Conservation (phyloP, 2,888 invertebrate genomes). For the Apamea anceps region DNA sequence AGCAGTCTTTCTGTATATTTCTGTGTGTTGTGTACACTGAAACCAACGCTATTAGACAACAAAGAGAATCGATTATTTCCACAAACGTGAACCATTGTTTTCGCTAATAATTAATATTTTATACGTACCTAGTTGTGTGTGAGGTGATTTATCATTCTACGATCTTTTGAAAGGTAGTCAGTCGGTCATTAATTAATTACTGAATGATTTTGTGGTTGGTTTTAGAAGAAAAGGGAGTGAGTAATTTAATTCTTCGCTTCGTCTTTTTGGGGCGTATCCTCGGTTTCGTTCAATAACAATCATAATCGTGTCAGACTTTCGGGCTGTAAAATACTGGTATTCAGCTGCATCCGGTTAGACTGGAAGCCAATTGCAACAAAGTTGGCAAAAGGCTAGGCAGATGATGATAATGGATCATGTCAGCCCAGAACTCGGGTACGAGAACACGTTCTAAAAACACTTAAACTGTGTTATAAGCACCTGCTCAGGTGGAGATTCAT, state of each 20-base stretch:
- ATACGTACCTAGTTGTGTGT: constrained; percentile 26
- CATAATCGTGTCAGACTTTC: background rate
- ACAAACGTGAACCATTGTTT: constrained; percentile 70
- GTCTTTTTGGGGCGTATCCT: background rate
- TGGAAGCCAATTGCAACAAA: no score
- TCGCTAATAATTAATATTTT: constrained; percentile 61
- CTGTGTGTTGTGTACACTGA: constrained; percentile 70
- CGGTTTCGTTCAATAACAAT: background rate
- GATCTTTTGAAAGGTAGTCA: constrained; percentile 40
- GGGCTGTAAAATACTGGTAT: no score
- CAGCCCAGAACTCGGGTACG: no score
- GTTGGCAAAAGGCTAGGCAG: no score
- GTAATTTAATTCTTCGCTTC: background rate
- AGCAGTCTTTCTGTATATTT: background rate
- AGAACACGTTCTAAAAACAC: no score
- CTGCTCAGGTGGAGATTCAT: no score
- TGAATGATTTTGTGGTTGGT: constrained; percentile 20
- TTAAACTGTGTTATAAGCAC: no score
- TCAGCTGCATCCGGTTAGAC: no score
- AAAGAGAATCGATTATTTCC: constrained; percentile 79
- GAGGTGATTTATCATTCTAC: constrained; percentile 45
- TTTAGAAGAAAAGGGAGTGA: background rate
- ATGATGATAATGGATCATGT: no score
- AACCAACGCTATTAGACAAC: constrained; percentile 77
- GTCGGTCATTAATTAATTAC: constrained; percentile 22